Evolutionary conservation across 2,888 invertebrate genomes (phyloP), one percentile per base, ranked within the genome.

Genomic region (Microchrysa polita): DNA sequence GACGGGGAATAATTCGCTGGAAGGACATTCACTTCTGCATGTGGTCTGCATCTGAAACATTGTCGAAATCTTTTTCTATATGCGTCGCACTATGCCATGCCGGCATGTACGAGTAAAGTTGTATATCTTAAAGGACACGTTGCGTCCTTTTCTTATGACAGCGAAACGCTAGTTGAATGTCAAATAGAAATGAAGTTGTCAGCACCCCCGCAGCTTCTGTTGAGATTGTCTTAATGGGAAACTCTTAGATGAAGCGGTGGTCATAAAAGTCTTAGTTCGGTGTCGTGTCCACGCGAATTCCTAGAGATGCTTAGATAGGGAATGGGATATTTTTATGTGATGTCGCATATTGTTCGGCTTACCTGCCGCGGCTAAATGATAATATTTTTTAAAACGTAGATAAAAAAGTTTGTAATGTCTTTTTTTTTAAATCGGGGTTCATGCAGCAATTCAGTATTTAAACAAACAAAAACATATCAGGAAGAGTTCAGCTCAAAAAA

Each of bases 131-230:
- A 42, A n/a, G 2, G 42, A 40, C n/a, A 7, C 7, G 52, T 69
- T 57, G 34, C 40, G 44, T 14, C 48, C 18, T 12, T 16, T 42
- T 14, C 48, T 34, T 12, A 42, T 42, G 34, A 67, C 16, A 67
- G 23, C 48, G 52, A 20, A 16, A 67, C 55, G 57, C 57, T 55
- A 55, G 22, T 34, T 69, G 69, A 69, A 69, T 69, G 57, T 69
- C 69, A 69, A 69, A 55, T 69, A 57, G 42, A 69, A 55, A 69
- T 69, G 55, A 69, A 69, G 69, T 57, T 69, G 69, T 57, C 69
- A 69, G 69, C 40, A 69, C 27, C 57, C 67, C 55, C 18, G 69
- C 52, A 55, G 69, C 57, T 57, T 57, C 57, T 69, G 69, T 69
- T 69, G 55, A 48, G 48, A 57, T 57, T 40, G 40, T 40, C 52